Conservation (phyloP, 2,888 invertebrate species). For the Mythimna ferrago region DNA sequence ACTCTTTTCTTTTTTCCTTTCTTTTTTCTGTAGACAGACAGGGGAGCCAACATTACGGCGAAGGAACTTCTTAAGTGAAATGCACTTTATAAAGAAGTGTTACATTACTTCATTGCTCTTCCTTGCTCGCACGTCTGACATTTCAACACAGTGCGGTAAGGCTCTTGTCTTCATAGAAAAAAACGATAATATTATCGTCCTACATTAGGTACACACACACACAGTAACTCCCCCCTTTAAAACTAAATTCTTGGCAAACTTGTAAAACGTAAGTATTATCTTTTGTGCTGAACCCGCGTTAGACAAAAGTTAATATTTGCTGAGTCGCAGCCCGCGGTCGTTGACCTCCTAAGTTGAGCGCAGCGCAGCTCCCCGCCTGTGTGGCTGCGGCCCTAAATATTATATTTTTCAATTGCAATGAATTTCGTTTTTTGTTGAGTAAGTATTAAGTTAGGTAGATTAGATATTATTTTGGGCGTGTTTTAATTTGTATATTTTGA, state of each 20-base stretch:
- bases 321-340: constrained; percentile 26
- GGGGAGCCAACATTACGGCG: too few relatives aligned
- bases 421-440: constrained; percentile 25
- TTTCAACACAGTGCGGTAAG: too few relatives aligned
- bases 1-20: too few relatives aligned
- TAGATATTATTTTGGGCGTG: background rate
- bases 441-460: background rate
- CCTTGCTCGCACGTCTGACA: too few relatives aligned
- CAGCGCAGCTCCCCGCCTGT: constrained; percentile 28
- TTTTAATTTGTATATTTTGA: too few relatives aligned
- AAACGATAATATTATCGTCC: background rate
- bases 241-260: constrained; percentile 34
- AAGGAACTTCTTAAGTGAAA: too few relatives aligned
- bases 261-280: constrained; percentile 17
- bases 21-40: too few relatives aligned
- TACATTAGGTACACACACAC: background rate
- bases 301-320: constrained; percentile 54
- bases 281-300: constrained; percentile 55
- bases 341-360: constrained; percentile 42
- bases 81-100: too few relatives aligned
- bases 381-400: constrained; percentile 45
- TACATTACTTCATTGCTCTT: too few relatives aligned
- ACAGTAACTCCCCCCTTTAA: constrained; percentile 4
- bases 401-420: constrained; percentile 49
- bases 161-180: constrained; percentile 3